A percentile compares a stretch with the other conserved stretches of the same genome.
phyloP scores from a whole-genome alignment of 2,113 vertebrate genomes.

The Myotis yumanensis region DNA sequence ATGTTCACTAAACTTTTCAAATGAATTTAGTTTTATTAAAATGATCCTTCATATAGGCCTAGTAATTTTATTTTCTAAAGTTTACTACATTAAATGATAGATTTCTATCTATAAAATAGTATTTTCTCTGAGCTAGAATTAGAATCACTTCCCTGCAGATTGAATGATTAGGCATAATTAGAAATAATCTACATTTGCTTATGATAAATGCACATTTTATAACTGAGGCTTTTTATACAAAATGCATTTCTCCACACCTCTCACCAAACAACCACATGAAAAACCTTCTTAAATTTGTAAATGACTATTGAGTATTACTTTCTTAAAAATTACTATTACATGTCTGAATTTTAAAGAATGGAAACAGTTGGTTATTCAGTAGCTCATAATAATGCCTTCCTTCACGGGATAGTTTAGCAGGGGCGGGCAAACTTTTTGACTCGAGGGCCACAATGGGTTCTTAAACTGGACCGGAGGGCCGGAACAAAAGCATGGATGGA shows the following conservation, averaged over 20 bases:
- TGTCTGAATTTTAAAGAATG: constrained; percentile 34
- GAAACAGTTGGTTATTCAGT: constrained; percentile 21
- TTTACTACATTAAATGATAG: neutral
- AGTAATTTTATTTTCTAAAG: constrained; percentile 39
- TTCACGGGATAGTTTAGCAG: neutral
- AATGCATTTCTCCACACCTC: neutral
- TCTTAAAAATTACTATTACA: neutral
- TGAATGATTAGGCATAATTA: neutral
- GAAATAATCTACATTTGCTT: constrained; percentile 34
- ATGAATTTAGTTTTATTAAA: constrained; percentile 48
- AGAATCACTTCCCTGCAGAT: constrained; percentile 25
- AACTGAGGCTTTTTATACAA: constrained; percentile 1
- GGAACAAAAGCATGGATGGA: too few relatives aligned
- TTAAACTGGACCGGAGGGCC: too few relatives aligned
- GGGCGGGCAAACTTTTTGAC: too few relatives aligned
- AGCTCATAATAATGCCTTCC: neutral
- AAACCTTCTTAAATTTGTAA: constrained; percentile 29
- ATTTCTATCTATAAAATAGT: neutral
- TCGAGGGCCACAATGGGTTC: too few relatives aligned
- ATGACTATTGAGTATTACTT: constrained; percentile 20
- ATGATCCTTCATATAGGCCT: neutral
- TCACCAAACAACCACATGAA: neutral
- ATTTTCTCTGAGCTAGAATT: constrained; percentile 5
- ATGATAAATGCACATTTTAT: neutral
- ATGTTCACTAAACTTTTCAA: constrained; percentile 16